These are phyloP conservation scores for Drosophila dives DNA, from an alignment of 2,888 invertebrate genomes.

Conservation along the genomic window DNA sequence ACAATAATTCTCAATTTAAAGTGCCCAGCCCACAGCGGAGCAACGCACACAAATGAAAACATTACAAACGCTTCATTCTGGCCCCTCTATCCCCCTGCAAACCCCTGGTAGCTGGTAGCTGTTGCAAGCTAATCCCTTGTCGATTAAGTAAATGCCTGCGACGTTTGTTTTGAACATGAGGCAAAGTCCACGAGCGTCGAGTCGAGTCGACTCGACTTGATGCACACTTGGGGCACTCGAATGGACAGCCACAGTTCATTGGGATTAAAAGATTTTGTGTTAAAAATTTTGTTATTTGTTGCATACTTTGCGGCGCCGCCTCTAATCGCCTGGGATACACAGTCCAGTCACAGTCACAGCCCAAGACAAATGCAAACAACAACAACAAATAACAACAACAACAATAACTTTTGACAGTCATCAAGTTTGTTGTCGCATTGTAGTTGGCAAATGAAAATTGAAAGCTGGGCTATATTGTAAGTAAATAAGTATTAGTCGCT, in stretches of 20 bases:
- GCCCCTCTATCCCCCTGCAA: not conserved
- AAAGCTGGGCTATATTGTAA: constrained; percentile 35
- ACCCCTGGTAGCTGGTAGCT: constrained; percentile 12
- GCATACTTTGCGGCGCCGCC: constrained; percentile 46
- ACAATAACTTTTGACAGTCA: constrained; percentile 57
- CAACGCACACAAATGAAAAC: constrained; percentile 54
- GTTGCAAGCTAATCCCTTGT: constrained; percentile 80
- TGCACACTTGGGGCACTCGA: constrained; percentile 30
- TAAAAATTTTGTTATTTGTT: constrained; percentile 73
- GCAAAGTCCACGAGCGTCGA: constrained; percentile 29
- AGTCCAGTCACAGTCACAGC: constrained; percentile 32
- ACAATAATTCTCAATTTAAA: constrained; percentile 82
- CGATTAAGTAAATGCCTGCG: constrained; percentile 83
- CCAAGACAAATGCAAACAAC: constrained; percentile 21
- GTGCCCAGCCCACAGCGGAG: constrained; percentile 40
- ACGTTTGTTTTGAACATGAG: constrained; percentile 70
- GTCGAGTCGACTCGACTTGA: constrained; percentile 36
- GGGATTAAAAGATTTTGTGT: constrained; percentile 79
- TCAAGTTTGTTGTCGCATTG: constrained; percentile 39
- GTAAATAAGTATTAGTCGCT: constrained; percentile 8
- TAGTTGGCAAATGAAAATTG: constrained; percentile 62
- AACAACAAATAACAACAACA: constrained; percentile 21
- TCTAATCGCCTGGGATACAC: constrained; percentile 48
- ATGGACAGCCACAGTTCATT: constrained; percentile 72
- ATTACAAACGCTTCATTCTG: constrained; percentile 39